Evolutionary conservation across 2,888 invertebrate genomes (phyloP), one percentile per base, ranked within the genome.

Genomic region (Syrista parreyssii): DNA sequence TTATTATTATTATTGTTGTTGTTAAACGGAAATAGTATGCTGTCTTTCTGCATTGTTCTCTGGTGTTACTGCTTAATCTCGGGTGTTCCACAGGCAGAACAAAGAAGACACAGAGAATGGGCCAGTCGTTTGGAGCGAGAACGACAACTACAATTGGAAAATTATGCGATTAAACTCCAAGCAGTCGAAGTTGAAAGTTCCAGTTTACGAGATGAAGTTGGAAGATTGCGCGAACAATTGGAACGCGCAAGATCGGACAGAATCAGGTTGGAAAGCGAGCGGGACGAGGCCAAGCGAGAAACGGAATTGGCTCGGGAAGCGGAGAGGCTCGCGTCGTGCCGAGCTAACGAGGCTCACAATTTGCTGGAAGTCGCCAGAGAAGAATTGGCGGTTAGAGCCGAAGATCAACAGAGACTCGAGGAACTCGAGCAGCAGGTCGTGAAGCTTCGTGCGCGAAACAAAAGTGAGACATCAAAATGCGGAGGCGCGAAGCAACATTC

Each of bases 121-220:
- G 94, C 97, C 85, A 93, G 95, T 32, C 94, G 98, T 75, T 93
- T 97, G 75, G 98, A 98, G 88, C 94, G 98, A 68, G 98, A 98
- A 90, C 96, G 96, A 86, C 94, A 95, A 84, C 92, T 96, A 81
- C 95, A 96, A 91, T 92, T 96, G 84, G 96, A 96, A 91, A 96
- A 96, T 88, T 94, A 94, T 87, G 94, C 94, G 87, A 95, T 95
- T 84, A 94, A 96, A 89, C 92, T 96, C 80, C 95, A 95, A 86
- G 94, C 94, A 33, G 92, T 94, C 76, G 96, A 96, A 90, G 91
- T 94, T 75, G 96, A 96, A 89, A 94, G 94, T 81, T 92, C 93
- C 69, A 93, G 93, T 81, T 89, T 95, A 80, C 94, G 94, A 84
- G 95, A 95, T 80, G 96, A 96, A 91, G 93, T 93, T n/a, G 91